Evolutionary conservation across 2,888 invertebrate species (phyloP), one percentile per base, ranked within the genome.

Genomic region (Tortricodes alternella): DNA sequence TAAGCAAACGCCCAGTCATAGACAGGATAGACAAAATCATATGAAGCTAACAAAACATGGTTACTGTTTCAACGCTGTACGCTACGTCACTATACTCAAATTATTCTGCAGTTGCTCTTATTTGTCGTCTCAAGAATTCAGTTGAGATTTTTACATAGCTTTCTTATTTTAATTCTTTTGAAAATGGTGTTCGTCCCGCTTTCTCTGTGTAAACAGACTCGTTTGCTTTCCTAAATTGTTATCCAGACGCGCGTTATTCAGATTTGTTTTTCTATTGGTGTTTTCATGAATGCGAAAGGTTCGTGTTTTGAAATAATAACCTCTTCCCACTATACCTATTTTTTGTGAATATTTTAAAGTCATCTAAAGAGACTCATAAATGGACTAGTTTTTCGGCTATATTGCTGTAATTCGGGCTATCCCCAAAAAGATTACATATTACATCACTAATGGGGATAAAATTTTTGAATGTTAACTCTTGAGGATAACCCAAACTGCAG

Each of bases 41-140:
- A 13, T 3, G 11, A 34, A 34, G 0, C 13, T 34, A 6, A 39
- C 11, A 16, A 6, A 11, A 35, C 2, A 9, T 23, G 2, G 1
- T 15, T 49, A 43, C 56, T 56, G 50, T 18, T 4, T n/a, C 13
- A 1, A 18, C 6, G 8, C 49, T 56, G 50, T 50, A 44, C 18
- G 18, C 16, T 32, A 16, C 18, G 37, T 13, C 34, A 11, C 37
- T 44, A 56, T 50, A 56, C 56, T 56, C 44, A 56, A 56, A 56
- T 56, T 56, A 56, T 50, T 44, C 50, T 49, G 56, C 56, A 50
- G 56, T 56, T 50, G 50, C 49, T 56, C 56, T 56, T 56, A 56
- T 56, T 56, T 56, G 56, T 56, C 56, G 56, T 56, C 56, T 56
- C 50, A 50, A 56, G 56, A 50, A 56, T 49, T 56, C 56, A 50